Evolutionary conservation across 2,888 invertebrate genomes (phyloP).

Genomic region (Aradus depressus): DNA sequence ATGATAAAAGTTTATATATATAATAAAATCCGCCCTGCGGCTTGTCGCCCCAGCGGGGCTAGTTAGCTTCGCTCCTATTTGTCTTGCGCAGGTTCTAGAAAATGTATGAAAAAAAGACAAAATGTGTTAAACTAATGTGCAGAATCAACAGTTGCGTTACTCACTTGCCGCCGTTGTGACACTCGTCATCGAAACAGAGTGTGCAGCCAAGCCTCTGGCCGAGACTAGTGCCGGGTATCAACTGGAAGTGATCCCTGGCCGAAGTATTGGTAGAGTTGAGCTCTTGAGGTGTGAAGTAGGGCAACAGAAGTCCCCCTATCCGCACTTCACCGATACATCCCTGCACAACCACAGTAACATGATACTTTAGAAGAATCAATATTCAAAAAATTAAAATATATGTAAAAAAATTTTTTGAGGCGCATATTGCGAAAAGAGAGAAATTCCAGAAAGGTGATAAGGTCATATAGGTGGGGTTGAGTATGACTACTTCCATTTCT

Average conservation of each 20-base stretch:
- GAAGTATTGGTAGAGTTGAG: conserved; percentile 47
- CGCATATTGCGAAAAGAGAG: too few species aligned
- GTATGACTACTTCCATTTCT: too few species aligned
- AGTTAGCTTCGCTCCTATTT: neutral
- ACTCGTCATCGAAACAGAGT: conserved; percentile 69
- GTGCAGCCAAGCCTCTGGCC: conserved; percentile 54
- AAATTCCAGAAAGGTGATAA: too few species aligned
- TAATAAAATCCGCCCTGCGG: neutral
- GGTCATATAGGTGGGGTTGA: too few species aligned
- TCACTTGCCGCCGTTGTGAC: conserved; percentile 46
- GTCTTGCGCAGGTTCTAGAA: too few species aligned
- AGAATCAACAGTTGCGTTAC: too few species aligned
- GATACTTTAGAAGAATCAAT: neutral
- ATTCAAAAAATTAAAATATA: neutral
- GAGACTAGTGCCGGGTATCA: conserved; percentile 27
- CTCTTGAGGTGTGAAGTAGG: conserved; percentile 68
- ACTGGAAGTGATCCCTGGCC: conserved; percentile 36
- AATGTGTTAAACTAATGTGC: neutral
- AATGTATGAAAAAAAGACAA: neutral
- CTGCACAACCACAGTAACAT: conserved; percentile 37
- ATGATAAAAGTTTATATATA: too few species aligned
- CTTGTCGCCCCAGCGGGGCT: neutral
- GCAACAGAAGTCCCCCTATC: conserved; percentile 69
- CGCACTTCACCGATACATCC: conserved; percentile 84
- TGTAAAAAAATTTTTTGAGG: neutral